These are phyloP conservation scores for Coleophora flavipennella DNA, from an alignment of 2,888 invertebrate species.

Conservation along the genomic window DNA sequence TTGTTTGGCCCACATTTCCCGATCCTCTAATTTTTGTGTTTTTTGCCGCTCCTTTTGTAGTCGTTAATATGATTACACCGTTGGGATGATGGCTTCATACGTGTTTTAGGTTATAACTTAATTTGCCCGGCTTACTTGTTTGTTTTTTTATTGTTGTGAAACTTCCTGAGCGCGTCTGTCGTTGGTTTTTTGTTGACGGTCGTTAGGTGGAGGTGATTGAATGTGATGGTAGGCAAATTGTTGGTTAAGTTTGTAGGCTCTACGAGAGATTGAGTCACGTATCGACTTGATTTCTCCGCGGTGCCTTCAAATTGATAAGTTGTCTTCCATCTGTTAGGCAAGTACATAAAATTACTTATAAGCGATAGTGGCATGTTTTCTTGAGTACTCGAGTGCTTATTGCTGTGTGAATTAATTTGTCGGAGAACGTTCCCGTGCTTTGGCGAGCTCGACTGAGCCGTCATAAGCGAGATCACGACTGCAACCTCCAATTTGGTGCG, in stretches of 20 bases:
- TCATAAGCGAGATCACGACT: neutral
- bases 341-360: no score
- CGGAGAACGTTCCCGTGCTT: constrained; percentile 17
- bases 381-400: constrained; percentile 11
- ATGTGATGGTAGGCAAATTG: constrained; percentile 64
- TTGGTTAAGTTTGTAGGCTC: constrained; percentile 21
- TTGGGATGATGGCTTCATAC: constrained; percentile 73
- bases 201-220: constrained; percentile 68
- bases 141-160: constrained; percentile 66
- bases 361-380: no score
- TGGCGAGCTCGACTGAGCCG: no score
- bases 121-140: constrained; percentile 68
- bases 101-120: constrained; percentile 73
- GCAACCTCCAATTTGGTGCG: no score
- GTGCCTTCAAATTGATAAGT: no score
- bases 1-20: constrained; percentile 73
- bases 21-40: constrained; percentile 71
- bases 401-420: constrained; percentile 52
- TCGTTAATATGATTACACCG: constrained; percentile 73
- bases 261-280: constrained; percentile 33
- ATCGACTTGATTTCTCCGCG: constrained; percentile 11
- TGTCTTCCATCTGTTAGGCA: no score
- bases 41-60: constrained; percentile 71
- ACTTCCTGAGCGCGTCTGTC: constrained; percentile 69
- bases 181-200: constrained; percentile 57